These are phyloP conservation scores for Chloroceryle amazona DNA, from an alignment of 2,797 vertebrate species.

Conservation along the genomic window DNA sequence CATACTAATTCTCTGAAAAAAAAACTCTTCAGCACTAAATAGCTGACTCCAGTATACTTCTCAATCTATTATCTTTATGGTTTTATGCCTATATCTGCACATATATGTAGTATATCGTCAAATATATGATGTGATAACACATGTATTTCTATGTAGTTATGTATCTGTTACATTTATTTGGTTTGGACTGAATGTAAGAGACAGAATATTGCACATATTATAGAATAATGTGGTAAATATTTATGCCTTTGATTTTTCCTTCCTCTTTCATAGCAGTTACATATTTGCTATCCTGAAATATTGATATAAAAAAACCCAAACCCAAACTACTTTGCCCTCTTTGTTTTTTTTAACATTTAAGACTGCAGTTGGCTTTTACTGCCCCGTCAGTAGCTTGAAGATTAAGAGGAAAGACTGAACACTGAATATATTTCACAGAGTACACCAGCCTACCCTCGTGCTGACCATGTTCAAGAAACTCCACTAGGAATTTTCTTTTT, in stretches of 20 bases:
- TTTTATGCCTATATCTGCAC: neutral
- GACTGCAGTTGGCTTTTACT: neutral
- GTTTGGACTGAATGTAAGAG: neutral
- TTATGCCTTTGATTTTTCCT: neutral
- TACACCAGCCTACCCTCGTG: constrained; percentile 42
- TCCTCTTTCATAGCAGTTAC: neutral
- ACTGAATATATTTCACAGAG: neutral
- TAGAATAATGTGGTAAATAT: neutral
- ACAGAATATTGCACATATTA: neutral
- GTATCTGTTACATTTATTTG: neutral
- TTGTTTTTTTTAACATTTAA: neutral
- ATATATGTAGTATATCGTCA: neutral
- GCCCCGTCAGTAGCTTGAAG: neutral
- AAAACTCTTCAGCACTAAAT: neutral
- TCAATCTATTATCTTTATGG: neutral
- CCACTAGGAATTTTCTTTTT: constrained; percentile 76
- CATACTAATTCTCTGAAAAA: neutral
- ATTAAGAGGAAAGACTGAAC: neutral
- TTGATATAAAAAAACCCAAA: neutral
- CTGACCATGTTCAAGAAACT: constrained; percentile 75
- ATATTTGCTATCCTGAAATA: neutral
- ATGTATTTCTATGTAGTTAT: neutral
- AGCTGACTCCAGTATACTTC: neutral
- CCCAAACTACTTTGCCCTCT: neutral
- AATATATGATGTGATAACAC: neutral